Base-by-base conservation (phyloP, 2,888 invertebrate genomes). In the Amphipyra tragopoginis region DNA sequence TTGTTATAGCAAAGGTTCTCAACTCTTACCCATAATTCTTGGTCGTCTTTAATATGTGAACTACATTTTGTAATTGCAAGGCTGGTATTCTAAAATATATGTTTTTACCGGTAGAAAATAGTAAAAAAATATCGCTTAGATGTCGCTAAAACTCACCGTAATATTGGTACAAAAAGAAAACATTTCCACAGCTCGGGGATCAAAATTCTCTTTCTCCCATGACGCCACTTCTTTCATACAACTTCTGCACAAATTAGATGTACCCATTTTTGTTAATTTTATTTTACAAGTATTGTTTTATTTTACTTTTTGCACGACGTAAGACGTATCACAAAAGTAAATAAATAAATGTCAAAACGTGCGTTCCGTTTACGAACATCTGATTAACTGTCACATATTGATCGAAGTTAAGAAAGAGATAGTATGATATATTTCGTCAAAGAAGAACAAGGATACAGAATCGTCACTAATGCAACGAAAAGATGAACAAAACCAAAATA, bases 171-270 rank as follows among this genome's bases (percentile, higher is more conserved):
- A 93, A 77, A 86, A 92, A 77, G 82, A 86, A 80, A 93, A 94
- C 93, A 92, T 93, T 65, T 91, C 87, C 21, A 90, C 83, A 0
- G 80, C 79, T 80, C 81, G 82, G 0, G 75, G 43, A 54, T 87
- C 82, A 21, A 89, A 89, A 67, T 90, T 88, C 14, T 89, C 88
- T 29, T 72, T 85, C 68, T 93, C 93, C 87, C 89, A 89, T 0
- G 88, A 82, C 2, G 89, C 84, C n/a, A 92, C 86, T 75, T 91
- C 89, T 77, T 90, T 92, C 90, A 93, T 93, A 82, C 94, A 94
- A 71, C 93, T 86, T 29, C 93, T 89, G 66, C 94, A 94, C 51
- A 91, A 64, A 42, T 73, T 86, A 5, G 85, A 79, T 38, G 88
- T 76, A 67, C 93, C 88, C 92, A 93, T 93, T 65, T 65, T 77